Evolutionary conservation across 2,113 vertebrate genomes (phyloP).

Genomic region (Plestiodon gilberti): DNA sequence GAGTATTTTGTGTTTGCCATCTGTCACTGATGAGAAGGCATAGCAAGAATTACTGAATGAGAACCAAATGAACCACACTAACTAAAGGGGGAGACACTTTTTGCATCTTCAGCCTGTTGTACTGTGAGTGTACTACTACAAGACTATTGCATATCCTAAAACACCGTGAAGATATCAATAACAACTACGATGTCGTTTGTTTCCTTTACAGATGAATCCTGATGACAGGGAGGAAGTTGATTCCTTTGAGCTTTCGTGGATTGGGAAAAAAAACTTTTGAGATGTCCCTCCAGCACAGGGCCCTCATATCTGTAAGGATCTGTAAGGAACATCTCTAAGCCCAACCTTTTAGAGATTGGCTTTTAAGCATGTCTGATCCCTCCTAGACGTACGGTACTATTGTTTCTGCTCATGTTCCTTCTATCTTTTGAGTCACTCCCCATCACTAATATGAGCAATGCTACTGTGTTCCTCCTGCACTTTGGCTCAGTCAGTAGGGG

Average conservation of each 20-base stretch:
- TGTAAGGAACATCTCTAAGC: background rate
- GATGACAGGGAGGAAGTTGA: background rate
- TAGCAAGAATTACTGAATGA: background rate
- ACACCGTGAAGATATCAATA: too few relatives aligned
- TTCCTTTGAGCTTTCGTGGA: background rate
- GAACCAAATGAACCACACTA: background rate
- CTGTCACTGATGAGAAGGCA: background rate
- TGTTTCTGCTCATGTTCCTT: background rate
- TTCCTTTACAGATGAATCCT: background rate
- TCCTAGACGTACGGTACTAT: background rate
- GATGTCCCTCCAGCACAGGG: background rate
- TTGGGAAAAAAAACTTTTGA: background rate
- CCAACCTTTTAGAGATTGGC: background rate
- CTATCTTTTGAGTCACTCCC: background rate
- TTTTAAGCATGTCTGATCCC: background rate
- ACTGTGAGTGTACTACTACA: background rate
- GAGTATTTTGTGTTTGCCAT: background rate
- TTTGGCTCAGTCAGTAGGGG: background rate
- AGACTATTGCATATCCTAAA: background rate
- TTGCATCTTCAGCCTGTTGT: background rate
- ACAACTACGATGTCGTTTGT: too few relatives aligned
- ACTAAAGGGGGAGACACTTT: fast-evolving
- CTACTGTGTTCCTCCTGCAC: background rate
- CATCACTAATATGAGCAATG: background rate
- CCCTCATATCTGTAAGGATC: background rate